Evolutionary conservation across 2,113 vertebrate genomes (phyloP).

Genomic region (Phalacrocorax pelagicus): DNA sequence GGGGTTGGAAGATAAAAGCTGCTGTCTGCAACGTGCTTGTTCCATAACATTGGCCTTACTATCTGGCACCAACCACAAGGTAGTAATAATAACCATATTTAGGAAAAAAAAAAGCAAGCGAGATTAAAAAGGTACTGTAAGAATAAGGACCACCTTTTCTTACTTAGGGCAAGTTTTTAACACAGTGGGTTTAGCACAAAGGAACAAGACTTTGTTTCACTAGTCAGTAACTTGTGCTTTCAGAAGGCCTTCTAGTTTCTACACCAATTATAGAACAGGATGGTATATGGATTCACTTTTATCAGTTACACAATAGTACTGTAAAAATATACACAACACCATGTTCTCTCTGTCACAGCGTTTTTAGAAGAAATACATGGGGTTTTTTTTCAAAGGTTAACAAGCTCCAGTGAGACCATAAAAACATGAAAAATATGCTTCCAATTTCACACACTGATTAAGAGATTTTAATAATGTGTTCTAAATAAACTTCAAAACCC

Average conservation of each 20-base stretch:
- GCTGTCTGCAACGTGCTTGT: background rate
- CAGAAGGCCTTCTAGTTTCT: background rate
- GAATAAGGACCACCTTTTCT: background rate
- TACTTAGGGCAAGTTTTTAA: background rate
- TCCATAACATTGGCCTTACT: background rate
- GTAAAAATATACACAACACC: background rate
- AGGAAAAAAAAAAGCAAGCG: background rate
- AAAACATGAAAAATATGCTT: background rate
- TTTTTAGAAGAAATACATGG: background rate
- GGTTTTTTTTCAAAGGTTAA: background rate
- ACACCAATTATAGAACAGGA: background rate
- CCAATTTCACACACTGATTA: background rate
- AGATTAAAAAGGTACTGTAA: background rate
- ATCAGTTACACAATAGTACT: background rate
- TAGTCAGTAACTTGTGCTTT: background rate
- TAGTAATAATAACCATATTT: background rate
- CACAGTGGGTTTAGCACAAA: no score
- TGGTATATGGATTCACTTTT: background rate
- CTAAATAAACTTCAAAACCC: slow-evolving; percentile 21
- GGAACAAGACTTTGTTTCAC: background rate
- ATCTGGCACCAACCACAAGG: background rate
- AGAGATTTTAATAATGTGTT: background rate
- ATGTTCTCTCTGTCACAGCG: background rate
- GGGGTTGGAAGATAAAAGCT: background rate
- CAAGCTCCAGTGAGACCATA: slow-evolving; percentile 9